Evolutionary conservation across 1,140 invertebrate species (phyloP), one percentile per base, ranked within the genome.

Genomic region (Tetraneura akinire): DNA sequence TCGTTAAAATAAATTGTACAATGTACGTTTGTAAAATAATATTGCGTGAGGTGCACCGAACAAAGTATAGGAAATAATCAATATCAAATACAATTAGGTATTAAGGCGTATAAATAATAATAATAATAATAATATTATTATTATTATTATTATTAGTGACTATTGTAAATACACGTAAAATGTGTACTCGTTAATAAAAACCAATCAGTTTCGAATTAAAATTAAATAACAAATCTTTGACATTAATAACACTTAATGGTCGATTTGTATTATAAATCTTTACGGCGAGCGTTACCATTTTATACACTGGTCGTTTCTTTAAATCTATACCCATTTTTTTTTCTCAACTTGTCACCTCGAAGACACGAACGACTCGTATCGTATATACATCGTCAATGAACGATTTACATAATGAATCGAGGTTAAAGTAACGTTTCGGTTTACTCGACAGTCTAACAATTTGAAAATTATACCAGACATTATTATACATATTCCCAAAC

Each of bases 241-340:
- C 62, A 37, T 64, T 29, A 37, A 64, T 64, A 64, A 37, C 70
- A 29, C 26, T 29, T 70, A 70, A 70, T 18, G 70, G 49, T 29
- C 29, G 70, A 73, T 73, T 73, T 53, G 49, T 26, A 29, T 73
- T 53, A 73, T 73, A 73, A 53, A 73, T 32, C 21, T 53, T 53
- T 23, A 47, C 21, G 21, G 4, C 66, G 42, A 45, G 32, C 37
- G 32, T 70, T 47, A 23, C 42, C 57, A 26, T 23, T 26, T 60
- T 60, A 26, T 16, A 29, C 23, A 26, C 45, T 21, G n/a, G 32
- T 37, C 8, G 32, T 45, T 70, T 70, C 64, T 68, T 68, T 49
- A 70, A 42, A 47, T 70, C 37, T 23, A 70, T 18, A 70, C 23
- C 14, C n/a, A 70, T 70, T 70, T 47, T 23, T n/a, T n/a, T n/a